Evolutionary conservation across 2,888 invertebrate genomes (phyloP), one percentile per base, ranked within the genome.

Genomic region (Schizotus pectinicornis): DNA sequence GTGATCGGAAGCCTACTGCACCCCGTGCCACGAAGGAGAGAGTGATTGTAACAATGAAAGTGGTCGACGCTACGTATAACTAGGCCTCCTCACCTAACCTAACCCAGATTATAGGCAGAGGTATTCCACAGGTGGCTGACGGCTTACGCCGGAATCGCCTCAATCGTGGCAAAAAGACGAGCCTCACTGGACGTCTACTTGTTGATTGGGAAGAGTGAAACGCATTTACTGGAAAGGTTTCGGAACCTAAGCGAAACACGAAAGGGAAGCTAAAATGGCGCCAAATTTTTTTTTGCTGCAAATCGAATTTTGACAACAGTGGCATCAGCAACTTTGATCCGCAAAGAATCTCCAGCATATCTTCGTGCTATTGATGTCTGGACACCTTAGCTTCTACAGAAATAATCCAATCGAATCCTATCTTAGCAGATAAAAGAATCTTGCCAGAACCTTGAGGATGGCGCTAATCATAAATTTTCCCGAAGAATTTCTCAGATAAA

Each of bases 21-120:
- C 60, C 63, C 59, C 57, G 59, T 57, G 61, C 13, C 45, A 37
- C 58, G 55, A 56, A 57, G 66, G 75, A 74, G 76, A 74, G 75
- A 77, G 76, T 76, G 76, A 76, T 73, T 73, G 71, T 70, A 74
- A 74, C 73, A 75, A 76, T 73, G 76, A 76, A 76, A 76, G 76
- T 75, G 75, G 68, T 69, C 70, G 63, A 59, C 60, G 64, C 64
- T 63, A 48, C 51, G 56, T 49, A 55, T 62, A 69, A 67, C 69
- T 71, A 68, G 68, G 70, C 69, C 68, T 70, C 66, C 70, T 67
- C 69, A 66, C 70, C 66, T 65, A 64, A 47, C 53, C 51, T 69
- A 70, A 69, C 68, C 70, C 67, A 70, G 67, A 63, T 67, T 22
- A 5, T 22, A 22, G 22, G 22, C 22, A 61, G 51, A 50, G 30